Base-by-base conservation (phyloP, 2,888 invertebrate genomes). In the Hemithea aestivaria region DNA sequence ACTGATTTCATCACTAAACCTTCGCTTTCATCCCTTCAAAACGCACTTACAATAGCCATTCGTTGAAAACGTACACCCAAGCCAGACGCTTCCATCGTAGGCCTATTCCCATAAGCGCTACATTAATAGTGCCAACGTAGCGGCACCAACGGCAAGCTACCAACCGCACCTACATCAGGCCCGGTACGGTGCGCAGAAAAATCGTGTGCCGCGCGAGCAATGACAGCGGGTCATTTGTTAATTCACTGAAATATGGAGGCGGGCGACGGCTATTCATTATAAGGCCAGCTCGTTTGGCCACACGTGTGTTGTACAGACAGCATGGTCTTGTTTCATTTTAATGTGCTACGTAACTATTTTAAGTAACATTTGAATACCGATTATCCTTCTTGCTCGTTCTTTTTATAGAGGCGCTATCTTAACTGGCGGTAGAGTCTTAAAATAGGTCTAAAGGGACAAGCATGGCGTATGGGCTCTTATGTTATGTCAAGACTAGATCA, bases 141-240 rank as follows among this genome's bases (percentile, higher is more conserved):
- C 48, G 47, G 48, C 53, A 55, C 52, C 57, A 51, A 56, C 53
- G 44, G 49, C 54, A 40, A 53, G 49, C 59, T 61, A 60, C 66
- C 70, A 58, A 82, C 84, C 84, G 81, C 84, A 83, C 73, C 76
- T 83, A 77, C 76, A 75, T 84, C 83, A 83, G 66, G 62, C 73
- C 62, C 67, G 67, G 80, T 79, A 83, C 81, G 69, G 84, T 77
- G 76, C 61, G 74, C 85, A 84, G 85, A 87, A 85, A 87, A 87
- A 85, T 85, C 66, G 84, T 66, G 70, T 71, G 66, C 76, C 73
- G 75, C 76, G 76, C 79, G 60, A 66, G 58, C 72, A 66, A 62
- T 74, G 85, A 84, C 87, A 76, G 78, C 58, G 53, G 73, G 79
- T 82, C 83, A 81, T 87, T 87, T 85, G 85, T 87, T 84, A 87